Conservation (phyloP, 2,888 invertebrate genomes). For the Deroplatys truncata region DNA sequence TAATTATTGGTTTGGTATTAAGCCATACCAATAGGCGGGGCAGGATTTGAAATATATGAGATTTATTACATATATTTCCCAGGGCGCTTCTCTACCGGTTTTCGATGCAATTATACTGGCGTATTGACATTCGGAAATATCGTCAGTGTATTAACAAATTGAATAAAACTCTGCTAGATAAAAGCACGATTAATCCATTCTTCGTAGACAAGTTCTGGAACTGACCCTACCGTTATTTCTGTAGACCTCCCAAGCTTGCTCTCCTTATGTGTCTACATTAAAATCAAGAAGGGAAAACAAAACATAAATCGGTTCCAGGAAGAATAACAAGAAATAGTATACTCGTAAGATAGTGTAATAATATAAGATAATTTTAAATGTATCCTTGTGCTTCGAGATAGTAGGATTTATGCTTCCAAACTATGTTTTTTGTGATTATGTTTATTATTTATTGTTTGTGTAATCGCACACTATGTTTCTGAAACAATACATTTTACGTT, state of each 20-base stretch:
- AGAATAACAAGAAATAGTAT: too few relatives aligned
- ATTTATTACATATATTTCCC: not conserved
- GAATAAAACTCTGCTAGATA: not conserved
- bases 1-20: not conserved
- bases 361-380: too few relatives aligned
- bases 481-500: too few relatives aligned
- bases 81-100: not conserved
- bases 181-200: not conserved
- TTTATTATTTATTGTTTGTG: too few relatives aligned
- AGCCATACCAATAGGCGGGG: not conserved
- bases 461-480: too few relatives aligned
- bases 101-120: not conserved
- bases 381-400: too few relatives aligned
- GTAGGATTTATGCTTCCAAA: too few relatives aligned
- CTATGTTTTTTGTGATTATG: too few relatives aligned
- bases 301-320: too few relatives aligned
- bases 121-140: not conserved
- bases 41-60: not conserved
- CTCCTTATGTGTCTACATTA: not conserved
- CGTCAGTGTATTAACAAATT: not conserved
- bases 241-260: not conserved
- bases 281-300: too few relatives aligned
- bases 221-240: not conserved
- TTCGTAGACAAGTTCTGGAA: not conserved
- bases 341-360: too few relatives aligned